These are phyloP conservation scores for Andrena praecox DNA, from an alignment of 2,888 invertebrate genomes.

Conservation along the genomic window DNA sequence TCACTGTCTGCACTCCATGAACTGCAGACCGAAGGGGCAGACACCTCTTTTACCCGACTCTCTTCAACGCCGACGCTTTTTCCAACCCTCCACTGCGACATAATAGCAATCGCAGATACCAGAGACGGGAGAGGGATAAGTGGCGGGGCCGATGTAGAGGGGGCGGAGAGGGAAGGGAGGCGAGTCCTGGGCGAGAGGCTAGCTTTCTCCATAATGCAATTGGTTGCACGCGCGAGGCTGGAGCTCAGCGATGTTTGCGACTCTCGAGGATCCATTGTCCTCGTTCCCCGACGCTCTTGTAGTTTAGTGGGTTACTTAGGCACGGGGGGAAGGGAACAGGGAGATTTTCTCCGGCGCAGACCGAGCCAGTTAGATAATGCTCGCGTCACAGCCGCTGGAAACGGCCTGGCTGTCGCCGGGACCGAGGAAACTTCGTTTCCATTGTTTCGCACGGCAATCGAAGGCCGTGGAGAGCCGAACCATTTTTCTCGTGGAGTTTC, in stretches of 20 bases:
- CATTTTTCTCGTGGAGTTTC: conserved; percentile 6
- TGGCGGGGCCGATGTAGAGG: not conserved
- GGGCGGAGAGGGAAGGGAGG: conserved; percentile 14
- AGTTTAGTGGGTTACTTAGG: conserved; percentile 81
- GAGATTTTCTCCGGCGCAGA: conserved; percentile 71
- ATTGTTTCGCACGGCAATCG: conserved; percentile 52
- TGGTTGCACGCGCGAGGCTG: conserved; percentile 70
- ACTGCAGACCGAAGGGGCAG: not conserved
- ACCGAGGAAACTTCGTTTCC: conserved; percentile 48
- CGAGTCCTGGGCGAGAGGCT: conserved; percentile 32
- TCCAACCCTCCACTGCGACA: not conserved
- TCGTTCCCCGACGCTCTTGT: conserved; percentile 75
- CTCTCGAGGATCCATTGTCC: conserved; percentile 79
- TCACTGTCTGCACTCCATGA: not conserved
- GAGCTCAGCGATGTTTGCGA: conserved; percentile 67
- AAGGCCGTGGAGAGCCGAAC: conserved; percentile 38
- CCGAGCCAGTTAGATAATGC: conserved; percentile 72
- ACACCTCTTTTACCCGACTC: not conserved
- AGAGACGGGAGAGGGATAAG: conserved; percentile 16
- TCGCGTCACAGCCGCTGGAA: conserved; percentile 53
- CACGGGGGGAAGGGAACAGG: conserved; percentile 13
- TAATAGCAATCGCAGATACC: not conserved
- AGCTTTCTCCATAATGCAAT: conserved; percentile 73
- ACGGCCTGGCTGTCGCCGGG: conserved; percentile 28
- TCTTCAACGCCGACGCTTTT: not conserved